Conservation (phyloP, 2,113 vertebrate species). For the Caranx ignobilis region DNA sequence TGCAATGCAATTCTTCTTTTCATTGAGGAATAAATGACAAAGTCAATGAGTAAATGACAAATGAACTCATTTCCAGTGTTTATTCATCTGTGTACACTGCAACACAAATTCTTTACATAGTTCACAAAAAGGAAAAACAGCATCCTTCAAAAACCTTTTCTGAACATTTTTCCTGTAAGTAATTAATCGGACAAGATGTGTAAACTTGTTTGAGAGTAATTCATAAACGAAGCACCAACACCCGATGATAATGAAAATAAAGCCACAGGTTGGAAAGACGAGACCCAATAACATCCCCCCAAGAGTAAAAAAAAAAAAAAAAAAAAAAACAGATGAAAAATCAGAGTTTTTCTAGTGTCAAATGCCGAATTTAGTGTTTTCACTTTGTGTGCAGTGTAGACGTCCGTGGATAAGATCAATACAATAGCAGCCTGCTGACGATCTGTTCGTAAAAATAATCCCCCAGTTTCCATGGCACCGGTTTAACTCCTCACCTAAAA, state of each 20-base stretch:
- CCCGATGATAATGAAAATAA: constrained; percentile 31
- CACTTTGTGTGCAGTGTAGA: constrained; percentile 29
- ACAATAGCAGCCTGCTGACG: constrained; percentile 20
- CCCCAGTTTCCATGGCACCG: constrained; percentile 35
- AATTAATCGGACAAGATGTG: constrained; percentile 43
- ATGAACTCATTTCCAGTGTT: constrained; percentile 74
- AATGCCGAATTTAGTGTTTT: constrained; percentile 13
- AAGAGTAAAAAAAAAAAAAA: constrained; percentile 3
- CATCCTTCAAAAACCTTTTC: constrained; percentile 66
- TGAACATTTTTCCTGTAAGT: constrained; percentile 65
- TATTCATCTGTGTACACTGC: constrained; percentile 84
- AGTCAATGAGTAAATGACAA: constrained; percentile 44
- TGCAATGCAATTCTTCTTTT: background rate
- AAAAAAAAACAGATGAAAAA: constrained; percentile 2
- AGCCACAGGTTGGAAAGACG: constrained; percentile 46
- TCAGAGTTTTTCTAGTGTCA: constrained; percentile 12
- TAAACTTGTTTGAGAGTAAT: constrained; percentile 46
- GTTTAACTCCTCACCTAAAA: constrained; percentile 48
- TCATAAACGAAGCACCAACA: constrained; percentile 40
- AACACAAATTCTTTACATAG: constrained; percentile 83
- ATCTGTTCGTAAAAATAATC: constrained; percentile 46
- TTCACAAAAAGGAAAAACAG: constrained; percentile 66
- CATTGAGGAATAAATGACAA: constrained; percentile 14
- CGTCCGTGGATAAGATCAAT: constrained; percentile 25
- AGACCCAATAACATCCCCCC: constrained; percentile 20